These are phyloP conservation scores for Polydrusus tereticollis DNA, from an alignment of 2,888 invertebrate genomes.

Conservation along the genomic window DNA sequence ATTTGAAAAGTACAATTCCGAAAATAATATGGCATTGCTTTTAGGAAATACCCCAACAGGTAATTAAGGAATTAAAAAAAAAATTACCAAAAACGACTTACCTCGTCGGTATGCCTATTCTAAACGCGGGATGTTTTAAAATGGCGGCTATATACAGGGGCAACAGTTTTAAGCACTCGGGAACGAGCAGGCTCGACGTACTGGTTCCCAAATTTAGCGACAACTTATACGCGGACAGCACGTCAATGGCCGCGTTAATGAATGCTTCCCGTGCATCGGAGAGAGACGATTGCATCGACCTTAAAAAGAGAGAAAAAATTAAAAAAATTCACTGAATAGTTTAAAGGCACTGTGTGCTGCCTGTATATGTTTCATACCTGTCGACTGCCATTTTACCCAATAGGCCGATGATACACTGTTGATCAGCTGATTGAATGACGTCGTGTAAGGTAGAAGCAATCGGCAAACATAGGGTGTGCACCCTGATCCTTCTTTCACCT, in stretches of 20 bases:
- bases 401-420: constrained; percentile 92
- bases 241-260: constrained; percentile 94
- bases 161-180: constrained; percentile 82
- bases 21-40: too few species aligned
- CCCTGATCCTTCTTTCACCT: constrained; percentile 92
- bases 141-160: constrained; percentile 91
- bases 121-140: constrained; percentile 91
- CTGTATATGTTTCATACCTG: constrained; percentile 67
- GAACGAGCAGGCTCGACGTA: constrained; percentile 78
- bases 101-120: constrained; percentile 88
- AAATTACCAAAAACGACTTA: constrained; percentile 20
- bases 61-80: too few species aligned
- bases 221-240: constrained; percentile 80
- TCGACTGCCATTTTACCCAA: constrained; percentile 99
- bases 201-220: constrained; percentile 75
- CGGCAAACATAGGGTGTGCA: constrained; percentile 96
- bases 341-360: too few species aligned
- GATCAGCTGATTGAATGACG: constrained; percentile 90
- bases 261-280: constrained; percentile 96
- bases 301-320: constrained; percentile 57
- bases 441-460: constrained; percentile 88
- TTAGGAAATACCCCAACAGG: too few species aligned
- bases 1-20: too few species aligned
- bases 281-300: constrained; percentile 86
- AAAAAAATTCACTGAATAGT: too few species aligned